Conservation (phyloP, 1,140 invertebrate genomes). For the Popillia japonica region DNA sequence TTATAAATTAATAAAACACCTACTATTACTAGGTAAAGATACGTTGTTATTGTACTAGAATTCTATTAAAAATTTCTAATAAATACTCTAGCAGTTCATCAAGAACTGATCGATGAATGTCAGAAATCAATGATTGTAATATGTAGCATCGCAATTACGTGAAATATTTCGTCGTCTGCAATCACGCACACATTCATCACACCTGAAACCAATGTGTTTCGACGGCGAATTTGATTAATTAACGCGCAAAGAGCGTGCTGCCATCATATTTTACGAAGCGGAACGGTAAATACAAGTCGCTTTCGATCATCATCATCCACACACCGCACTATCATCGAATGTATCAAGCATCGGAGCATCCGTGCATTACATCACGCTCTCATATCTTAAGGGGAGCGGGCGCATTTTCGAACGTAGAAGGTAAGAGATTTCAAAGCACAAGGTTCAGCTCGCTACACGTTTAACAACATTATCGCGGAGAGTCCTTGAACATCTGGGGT, state of each 20-base stretch:
- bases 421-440: slow-evolving; percentile 30
- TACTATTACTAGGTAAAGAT: too few species aligned
- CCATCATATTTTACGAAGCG: slow-evolving; percentile 4
- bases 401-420: not conserved
- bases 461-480: not conserved
- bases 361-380: not conserved
- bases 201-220: not conserved
- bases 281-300: not conserved
- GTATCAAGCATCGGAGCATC: not conserved
- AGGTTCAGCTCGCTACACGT: not conserved
- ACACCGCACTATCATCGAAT: not conserved
- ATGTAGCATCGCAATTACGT: not conserved
- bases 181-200: slow-evolving; percentile 8
- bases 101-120: too few species aligned
- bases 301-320: not conserved
- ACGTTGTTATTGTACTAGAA: too few species aligned
- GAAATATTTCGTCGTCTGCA: not conserved
- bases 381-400: too few species aligned
- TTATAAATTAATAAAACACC: too few species aligned
- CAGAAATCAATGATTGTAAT: too few species aligned
- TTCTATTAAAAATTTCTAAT: too few species aligned
- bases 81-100: too few species aligned
- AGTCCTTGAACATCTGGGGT: slow-evolving; percentile 20
- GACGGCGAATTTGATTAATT: slow-evolving; percentile 30
- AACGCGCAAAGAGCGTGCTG: not conserved